Conservation (phyloP, 2,888 invertebrate genomes). For the Seira ritae region DNA sequence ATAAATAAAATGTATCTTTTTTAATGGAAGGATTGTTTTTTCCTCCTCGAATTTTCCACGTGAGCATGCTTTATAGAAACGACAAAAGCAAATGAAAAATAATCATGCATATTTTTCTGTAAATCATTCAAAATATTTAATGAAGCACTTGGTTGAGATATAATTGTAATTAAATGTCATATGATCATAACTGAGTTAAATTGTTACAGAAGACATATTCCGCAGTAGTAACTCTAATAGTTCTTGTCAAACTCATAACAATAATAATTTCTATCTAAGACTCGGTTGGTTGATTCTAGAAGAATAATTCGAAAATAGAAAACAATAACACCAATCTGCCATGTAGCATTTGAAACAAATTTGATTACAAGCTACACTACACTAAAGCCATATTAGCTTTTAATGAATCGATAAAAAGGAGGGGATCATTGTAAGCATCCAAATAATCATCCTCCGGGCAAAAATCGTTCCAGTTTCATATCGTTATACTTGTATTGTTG, state of each 20-base stretch:
- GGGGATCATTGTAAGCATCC: slow-evolving; percentile 38
- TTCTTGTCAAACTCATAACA: slow-evolving; percentile 39
- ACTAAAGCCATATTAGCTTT: not conserved
- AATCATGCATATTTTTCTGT: slow-evolving; percentile 24
- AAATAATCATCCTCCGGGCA: slow-evolving; percentile 40
- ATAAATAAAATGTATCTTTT: too few species aligned
- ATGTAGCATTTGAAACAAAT: slow-evolving; percentile 37
- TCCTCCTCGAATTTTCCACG: too few species aligned
- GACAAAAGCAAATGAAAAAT: too few species aligned
- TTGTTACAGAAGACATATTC: slow-evolving; percentile 54
- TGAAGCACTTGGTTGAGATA: slow-evolving; percentile 62
- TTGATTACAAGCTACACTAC: not conserved
- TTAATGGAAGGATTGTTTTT: too few species aligned
- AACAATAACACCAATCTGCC: slow-evolving; percentile 49
- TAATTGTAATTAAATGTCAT: slow-evolving; percentile 50
- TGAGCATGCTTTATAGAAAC: too few species aligned
- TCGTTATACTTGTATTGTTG: slow-evolving; percentile 16
- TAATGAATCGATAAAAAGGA: not conserved
- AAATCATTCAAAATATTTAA: slow-evolving; percentile 57
- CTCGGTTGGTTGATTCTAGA: slow-evolving; percentile 39
- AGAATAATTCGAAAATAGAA: slow-evolving; percentile 55
- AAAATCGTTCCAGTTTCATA: slow-evolving; percentile 21
- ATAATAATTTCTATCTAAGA: not conserved
- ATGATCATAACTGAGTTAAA: slow-evolving; percentile 52
- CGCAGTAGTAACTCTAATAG: slow-evolving; percentile 10